Conservation (phyloP, 2,888 invertebrate species). For the Lochmaea capreae region DNA sequence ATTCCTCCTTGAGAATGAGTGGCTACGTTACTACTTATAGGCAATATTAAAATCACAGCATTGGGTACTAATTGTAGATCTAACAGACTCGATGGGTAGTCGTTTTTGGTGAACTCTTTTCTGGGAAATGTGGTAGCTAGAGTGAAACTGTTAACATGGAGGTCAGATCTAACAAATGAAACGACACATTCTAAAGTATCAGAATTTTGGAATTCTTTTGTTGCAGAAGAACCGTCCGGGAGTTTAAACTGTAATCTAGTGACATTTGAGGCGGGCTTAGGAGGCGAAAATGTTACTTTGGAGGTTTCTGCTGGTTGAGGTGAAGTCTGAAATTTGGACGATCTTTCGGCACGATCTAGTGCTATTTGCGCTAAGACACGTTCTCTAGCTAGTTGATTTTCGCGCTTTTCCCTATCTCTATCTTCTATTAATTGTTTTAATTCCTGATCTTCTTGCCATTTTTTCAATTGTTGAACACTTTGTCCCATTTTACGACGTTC, state of each 20-base stretch:
- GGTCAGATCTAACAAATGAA: conserved; percentile 60
- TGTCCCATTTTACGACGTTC: conserved; percentile 81
- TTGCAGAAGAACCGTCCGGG: conserved; percentile 82
- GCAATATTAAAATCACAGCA: conserved; percentile 80
- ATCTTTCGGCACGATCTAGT: conserved; percentile 81
- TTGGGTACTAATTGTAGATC: conserved; percentile 81
- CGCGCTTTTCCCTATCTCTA: conserved; percentile 80
- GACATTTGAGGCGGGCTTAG: conserved; percentile 60
- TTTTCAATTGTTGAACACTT: conserved; percentile 77
- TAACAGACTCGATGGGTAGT: conserved; percentile 70
- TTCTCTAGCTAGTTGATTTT: conserved; percentile 80
- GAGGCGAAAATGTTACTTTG: conserved; percentile 20
- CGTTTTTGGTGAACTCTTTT: conserved; percentile 72
- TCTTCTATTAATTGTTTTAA: conserved; percentile 79
- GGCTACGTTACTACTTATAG: conserved; percentile 64
- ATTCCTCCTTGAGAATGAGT: conserved; percentile 61
- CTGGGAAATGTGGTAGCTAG: conserved; percentile 84
- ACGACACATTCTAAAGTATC: conserved; percentile 73
- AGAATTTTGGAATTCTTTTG: conserved; percentile 78
- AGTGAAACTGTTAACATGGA: conserved; percentile 71
- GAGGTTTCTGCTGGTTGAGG: conserved; percentile 31
- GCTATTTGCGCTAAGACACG: conserved; percentile 86
- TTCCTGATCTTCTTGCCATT: conserved; percentile 81
- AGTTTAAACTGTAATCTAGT: conserved; percentile 88
- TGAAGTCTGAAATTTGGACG: conserved; percentile 60